Percentiles rank a stretch among this genome's conserved stretches.
phyloP scores from a whole-genome alignment of 2,797 vertebrate genomes.

The Lacerta agilis region DNA sequence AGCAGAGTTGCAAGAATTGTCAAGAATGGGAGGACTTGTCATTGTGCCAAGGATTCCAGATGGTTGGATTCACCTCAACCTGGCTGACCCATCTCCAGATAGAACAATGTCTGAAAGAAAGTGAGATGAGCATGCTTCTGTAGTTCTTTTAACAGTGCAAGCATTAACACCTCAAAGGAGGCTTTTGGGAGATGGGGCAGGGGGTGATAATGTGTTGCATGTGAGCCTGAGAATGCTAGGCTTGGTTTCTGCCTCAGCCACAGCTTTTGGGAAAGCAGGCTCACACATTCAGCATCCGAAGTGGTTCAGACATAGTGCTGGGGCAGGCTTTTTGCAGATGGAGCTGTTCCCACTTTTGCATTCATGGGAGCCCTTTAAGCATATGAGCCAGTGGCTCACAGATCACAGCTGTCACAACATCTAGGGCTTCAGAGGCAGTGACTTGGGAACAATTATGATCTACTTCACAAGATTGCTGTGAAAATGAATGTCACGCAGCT shows the following conservation, averaged over 20 bases:
- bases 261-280: not conserved
- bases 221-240: not conserved
- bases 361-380: not conserved
- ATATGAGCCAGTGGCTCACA: not conserved
- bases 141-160: not conserved
- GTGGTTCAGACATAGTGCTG: not conserved
- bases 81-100: not conserved
- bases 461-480: not conserved
- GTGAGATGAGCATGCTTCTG: not conserved
- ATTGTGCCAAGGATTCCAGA: not conserved
- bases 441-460: not conserved
- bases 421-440: not conserved
- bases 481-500: not conserved
- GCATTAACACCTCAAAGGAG: not conserved
- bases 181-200: not conserved
- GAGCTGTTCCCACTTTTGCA: not conserved
- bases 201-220: not conserved
- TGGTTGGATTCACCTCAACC: not conserved
- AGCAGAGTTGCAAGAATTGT: not conserved
- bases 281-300: not conserved
- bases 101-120: not conserved
- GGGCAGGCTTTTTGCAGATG: not conserved
- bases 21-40: not conserved
- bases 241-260: not conserved
- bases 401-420: not conserved